Evolutionary conservation across 2,113 vertebrate genomes (phyloP), one percentile per base, ranked within the genome.

Genomic region (Chionis minor): DNA sequence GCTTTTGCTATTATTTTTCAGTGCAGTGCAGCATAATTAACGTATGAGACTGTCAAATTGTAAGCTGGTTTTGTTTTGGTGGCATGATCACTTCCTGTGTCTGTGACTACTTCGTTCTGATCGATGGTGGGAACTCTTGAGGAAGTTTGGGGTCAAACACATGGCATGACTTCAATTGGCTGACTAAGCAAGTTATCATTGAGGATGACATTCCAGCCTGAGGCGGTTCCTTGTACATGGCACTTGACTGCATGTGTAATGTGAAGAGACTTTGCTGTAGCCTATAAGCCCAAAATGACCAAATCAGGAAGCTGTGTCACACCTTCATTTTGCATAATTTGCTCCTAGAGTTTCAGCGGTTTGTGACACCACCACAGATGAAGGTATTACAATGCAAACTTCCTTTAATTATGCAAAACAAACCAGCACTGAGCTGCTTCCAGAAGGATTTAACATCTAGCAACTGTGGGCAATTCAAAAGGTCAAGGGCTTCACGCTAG

Each of bases 291-390:
- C 58, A 92, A 86, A 92, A 78, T 81, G 17, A 79, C 70, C 86
- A 70, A 71, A 86, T 83, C 92, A 96, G 96, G 91, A 94, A 90
- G 90, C 55, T 94, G 91, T 83, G 77, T 92, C 94, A 97, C 42
- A 32, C 23, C 84, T 91, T 35, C 15, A 38, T 63, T 92, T 96
- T 59, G 73, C 59, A 67, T 95, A 94, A 96, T 81, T 95, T 87
- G 22, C 69, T 87, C 61, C 75, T 62, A 85, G 88, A 85, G n/a
- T 75, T 93, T 65, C 90, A 40, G 83, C 1, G 33, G 65, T 59
- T 97, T 92, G 63, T 81, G 82, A 84, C 78, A 75, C 49, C 35
- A 44, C 56, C 28, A 78, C 72, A 81, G 44, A 81, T 80, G 63
- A 81, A 72, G 47, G 62, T 33, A 66, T 51, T 86, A 93, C 85